Base-by-base conservation (phyloP, 2,797 vertebrate genomes). In the Gadopsis marmoratus region DNA sequence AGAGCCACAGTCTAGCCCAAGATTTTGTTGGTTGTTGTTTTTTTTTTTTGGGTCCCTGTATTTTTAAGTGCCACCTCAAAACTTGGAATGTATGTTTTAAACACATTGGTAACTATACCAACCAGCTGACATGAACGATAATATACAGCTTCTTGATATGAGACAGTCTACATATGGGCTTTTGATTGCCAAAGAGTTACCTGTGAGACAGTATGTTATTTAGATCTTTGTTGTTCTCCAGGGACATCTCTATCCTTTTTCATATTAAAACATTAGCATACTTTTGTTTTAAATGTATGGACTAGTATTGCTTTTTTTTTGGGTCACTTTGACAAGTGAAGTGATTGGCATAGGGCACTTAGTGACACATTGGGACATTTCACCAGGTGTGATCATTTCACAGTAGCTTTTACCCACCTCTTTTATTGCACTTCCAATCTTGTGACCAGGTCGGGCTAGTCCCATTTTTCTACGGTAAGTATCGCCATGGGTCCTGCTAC, bases 141-240 rank as follows among this genome's bases (percentile, higher is more conserved):
- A 70, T 39, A 37, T 14, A 26, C 53, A 69, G 86, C 83, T 91
- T 90, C 88, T 86, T 90, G 76, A 84, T 82, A 81, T 80, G 45
- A 69, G 58, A 29, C 58, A 59, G 48, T 69, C 16, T 51, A 84
- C 68, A 59, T 66, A 21, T 68, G 23, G 47, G 31, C 29, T 19
- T 19, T 65, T 9, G 11, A 58, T 41, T 54, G n/a, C 9, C 19
- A 58, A 43, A 9, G 74, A 68, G 45, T 81, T 78, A 19, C 17
- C 41, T 16, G 17, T 16, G 17, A 68, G 39, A 35, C 14, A n/a
- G 13, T 43, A 61, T 45, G 14, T 54, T 47, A 39, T 29, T 69
- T 48, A 23, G 29, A 17, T 59, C 21, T 62, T 26, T 58, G 23
- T 6, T 26, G 21, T 61, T 76, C 74, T 67, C 43, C 14, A 51